Base-by-base conservation (phyloP, 2,888 invertebrate genomes). In the Acholoe squamosa region DNA sequence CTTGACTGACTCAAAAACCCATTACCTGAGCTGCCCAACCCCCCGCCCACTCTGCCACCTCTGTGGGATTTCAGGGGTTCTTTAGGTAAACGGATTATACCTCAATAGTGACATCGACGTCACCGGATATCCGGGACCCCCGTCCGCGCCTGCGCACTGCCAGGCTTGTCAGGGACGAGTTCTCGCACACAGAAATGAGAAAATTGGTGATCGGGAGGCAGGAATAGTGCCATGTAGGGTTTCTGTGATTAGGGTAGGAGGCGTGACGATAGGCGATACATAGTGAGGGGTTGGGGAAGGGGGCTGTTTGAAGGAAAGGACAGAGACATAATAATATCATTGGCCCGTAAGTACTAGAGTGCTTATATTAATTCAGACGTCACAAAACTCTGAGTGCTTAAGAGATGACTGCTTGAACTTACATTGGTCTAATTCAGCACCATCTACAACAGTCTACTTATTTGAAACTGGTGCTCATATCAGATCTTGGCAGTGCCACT, bases 41-140 rank as follows among this genome's bases (percentile, higher is more conserved):
- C 3, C 43, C 43, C 61, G 19, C 14, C 61, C 61, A 22, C 61
- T n/a, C n/a, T n/a, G n/a, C 61, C 61, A 19, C 10, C 61, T 61
- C 14, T n/a, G 61, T n/a, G 28, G 3, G 71, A 71, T 71, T 71
- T 71, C 71, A 71, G 71, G 71, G 71, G 71, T 71, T 71, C 28
- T 71, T 25, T 3, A 5, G 19, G 71, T 71, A 71, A 71, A 71
- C 71, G 71, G 25, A 71, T 71, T 71, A 71, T 28, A 25, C 28
- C 71, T 71, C 71, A 71, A 71, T 71, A 25, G 71, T 5, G 28
- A 10, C 71, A 25, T 25, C 14, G 71, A 14, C 28, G 28, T 22
- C 28, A 71, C 28, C 71, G 71, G 71, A 71, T 71, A 71, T 71
- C 71, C 71, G 71, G 71, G 19, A 25, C 14, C 14, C n/a, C 5